These are phyloP conservation scores for Synchiropus splendidus DNA, from an alignment of 2,113 vertebrate genomes.

Conservation along the genomic window DNA sequence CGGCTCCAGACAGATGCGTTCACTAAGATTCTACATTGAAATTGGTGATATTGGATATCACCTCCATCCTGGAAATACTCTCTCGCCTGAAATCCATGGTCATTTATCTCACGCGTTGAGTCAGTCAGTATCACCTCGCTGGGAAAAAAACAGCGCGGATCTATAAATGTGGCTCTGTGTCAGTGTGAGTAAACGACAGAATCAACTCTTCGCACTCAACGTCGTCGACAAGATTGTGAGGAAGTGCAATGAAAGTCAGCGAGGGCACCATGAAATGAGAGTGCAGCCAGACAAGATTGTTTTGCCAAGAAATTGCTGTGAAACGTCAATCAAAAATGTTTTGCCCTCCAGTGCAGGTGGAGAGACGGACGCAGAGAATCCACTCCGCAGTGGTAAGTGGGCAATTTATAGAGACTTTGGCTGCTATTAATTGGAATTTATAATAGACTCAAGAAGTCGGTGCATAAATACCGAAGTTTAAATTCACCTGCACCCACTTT, in stretches of 20 bases:
- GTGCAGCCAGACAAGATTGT: slow-evolving; percentile 25
- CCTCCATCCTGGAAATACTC: neutral
- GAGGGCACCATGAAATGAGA: slow-evolving; percentile 15
- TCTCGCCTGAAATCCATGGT: neutral
- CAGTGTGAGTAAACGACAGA: slow-evolving; percentile 32
- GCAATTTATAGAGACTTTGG: too few species aligned
- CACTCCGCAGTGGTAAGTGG: too few species aligned
- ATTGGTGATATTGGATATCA: too few species aligned
- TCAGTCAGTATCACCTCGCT: slow-evolving; percentile 13
- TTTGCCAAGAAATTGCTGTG: slow-evolving; percentile 28
- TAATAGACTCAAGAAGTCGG: too few species aligned
- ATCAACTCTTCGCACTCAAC: slow-evolving; percentile 19
- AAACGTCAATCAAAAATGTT: slow-evolving; percentile 31
- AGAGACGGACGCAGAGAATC: too few species aligned
- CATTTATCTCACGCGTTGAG: neutral
- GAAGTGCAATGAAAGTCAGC: slow-evolving; percentile 6
- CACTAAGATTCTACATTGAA: too few species aligned
- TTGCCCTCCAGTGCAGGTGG: slow-evolving; percentile 9
- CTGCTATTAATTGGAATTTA: too few species aligned
- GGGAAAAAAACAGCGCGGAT: slow-evolving; percentile 8
- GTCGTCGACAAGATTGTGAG: slow-evolving; percentile 17
- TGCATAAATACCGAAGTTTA: too few species aligned
- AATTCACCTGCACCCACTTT: too few species aligned
- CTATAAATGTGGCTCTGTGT: slow-evolving; percentile 20
- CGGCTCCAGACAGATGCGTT: too few species aligned